phyloP scores from a whole-genome alignment of 2,888 invertebrate genomes.

The Cloeon dipterum region DNA sequence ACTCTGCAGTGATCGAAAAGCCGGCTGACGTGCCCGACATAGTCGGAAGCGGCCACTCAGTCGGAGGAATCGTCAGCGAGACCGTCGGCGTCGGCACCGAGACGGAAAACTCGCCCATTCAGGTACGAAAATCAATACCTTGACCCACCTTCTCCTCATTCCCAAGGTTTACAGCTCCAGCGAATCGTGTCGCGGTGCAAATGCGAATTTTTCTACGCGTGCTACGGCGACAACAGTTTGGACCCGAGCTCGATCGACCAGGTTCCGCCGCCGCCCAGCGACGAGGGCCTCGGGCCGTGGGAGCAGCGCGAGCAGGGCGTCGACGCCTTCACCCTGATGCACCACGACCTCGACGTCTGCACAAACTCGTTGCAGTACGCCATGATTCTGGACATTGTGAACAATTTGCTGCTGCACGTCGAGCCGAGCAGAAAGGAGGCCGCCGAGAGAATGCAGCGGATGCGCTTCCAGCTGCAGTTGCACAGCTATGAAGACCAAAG shows the following conservation, averaged over 20 bases:
- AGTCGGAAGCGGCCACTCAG: constrained; percentile 86
- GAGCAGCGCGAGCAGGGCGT: constrained; percentile 67
- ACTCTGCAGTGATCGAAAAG: constrained; percentile 51
- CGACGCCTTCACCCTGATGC: constrained; percentile 93
- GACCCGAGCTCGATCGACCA: constrained; percentile 36
- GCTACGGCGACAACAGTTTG: constrained; percentile 64
- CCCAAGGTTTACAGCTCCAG: constrained; percentile 44
- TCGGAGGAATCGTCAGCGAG: constrained; percentile 86
- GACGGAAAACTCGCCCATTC: constrained; percentile 26
- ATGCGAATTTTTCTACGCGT: constrained; percentile 94
- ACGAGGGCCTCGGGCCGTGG: constrained; percentile 45
- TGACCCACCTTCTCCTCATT: not conserved
- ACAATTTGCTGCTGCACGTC: constrained; percentile 87
- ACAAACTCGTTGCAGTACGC: constrained; percentile 88
- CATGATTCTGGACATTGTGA: constrained; percentile 93
- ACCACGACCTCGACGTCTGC: constrained; percentile 95
- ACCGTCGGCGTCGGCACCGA: constrained; percentile 57
- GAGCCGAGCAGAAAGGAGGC: constrained; percentile 88
- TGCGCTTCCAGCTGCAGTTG: constrained; percentile 85
- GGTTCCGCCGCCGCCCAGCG: constrained; percentile 38
- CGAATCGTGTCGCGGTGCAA: constrained; percentile 92
- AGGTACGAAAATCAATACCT: constrained; percentile 9
- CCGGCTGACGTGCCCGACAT: constrained; percentile 69
- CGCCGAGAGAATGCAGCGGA: constrained; percentile 65
- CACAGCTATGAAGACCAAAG: constrained; percentile 80